Evolutionary conservation across 2,797 vertebrate genomes (phyloP).

Genomic region (Lateolabrax maculatus): DNA sequence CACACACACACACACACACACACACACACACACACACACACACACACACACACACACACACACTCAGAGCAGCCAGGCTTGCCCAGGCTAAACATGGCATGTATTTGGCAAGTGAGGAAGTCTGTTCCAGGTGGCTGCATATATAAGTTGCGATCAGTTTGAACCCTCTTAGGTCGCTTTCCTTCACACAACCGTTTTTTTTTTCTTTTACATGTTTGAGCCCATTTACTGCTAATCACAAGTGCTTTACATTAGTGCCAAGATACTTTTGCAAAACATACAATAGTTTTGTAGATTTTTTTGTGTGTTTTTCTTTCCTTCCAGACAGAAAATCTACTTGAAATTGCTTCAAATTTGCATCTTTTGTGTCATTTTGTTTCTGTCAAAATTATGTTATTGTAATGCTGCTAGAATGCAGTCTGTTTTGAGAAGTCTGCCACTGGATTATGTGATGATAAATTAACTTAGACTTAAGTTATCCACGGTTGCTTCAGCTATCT

Average conservation of each 20-base stretch:
- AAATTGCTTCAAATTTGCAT: neutral
- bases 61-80: conserved; percentile 46
- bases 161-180: conserved; percentile 56
- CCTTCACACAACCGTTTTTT: conserved; percentile 30
- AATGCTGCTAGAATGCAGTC: neutral
- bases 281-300: neutral
- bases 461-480: neutral
- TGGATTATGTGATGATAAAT: neutral
- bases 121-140: conserved; percentile 79
- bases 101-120: conserved; percentile 66
- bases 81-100: conserved; percentile 69
- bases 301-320: neutral
- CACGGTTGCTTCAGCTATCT: neutral
- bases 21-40: conserved; percentile 22
- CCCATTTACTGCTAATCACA: conserved; percentile 23
- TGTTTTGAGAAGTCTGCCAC: neutral
- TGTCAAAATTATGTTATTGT: neutral
- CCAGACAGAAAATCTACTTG: neutral
- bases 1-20: conserved; percentile 32
- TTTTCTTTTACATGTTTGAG: conserved; percentile 29
- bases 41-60: conserved; percentile 32
- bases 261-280: neutral
- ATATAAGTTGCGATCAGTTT: conserved; percentile 68
- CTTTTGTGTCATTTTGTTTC: no score
- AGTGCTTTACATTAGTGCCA: neutral